Evolutionary conservation across 2,797 vertebrate genomes (phyloP), one percentile per base, ranked within the genome.

Genomic region (Scolopax bukidnonensis): DNA sequence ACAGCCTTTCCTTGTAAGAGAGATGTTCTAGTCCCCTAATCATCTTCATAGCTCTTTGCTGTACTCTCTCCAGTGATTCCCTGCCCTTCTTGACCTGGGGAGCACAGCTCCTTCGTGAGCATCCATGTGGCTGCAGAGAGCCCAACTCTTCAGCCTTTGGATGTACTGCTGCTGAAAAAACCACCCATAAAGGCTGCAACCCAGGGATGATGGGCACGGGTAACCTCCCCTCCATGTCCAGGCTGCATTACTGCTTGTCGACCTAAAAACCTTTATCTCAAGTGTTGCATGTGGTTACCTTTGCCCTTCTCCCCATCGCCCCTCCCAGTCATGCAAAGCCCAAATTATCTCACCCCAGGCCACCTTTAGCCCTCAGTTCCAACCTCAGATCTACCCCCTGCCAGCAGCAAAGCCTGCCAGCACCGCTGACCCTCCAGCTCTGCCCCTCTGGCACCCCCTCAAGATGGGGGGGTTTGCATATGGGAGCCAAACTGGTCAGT

Each of bases 91-190:
- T 27, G 27, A 51, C 28, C 27, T 6, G 27, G 28, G 28, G 16
- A 30, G 51, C 16, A 3, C 0, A 1, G 53, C 23, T n/a, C 10
- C 28, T 89, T 47, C 54, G 24, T 6, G 28, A 90, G 19, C 30
- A 70, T 7, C 30, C 43, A 30, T 4, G 4, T 0, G 3, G 21
- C 9, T 19, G 9, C 61, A 33, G 12, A 64, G 4, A 65, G 6
- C 12, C 14, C 25, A 76, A 4, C 19, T 56, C 32, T 16, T 24
- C 47, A 69, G 21, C 57, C 16, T n/a, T 40, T 43, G 27, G 24
- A 32, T 38, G 4, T 16, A 14, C 38, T 61, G 2, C 30, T 40
- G 19, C 61, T 71, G 48, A 81, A 64, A 77, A 63, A 36, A 13
- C 16, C 28, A 64, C 36, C 23, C 48, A 84, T 54, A 81, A 65